These are phyloP conservation scores for Rapana venosa DNA, from an alignment of 2,888 invertebrate species.

Conservation along the genomic window DNA sequence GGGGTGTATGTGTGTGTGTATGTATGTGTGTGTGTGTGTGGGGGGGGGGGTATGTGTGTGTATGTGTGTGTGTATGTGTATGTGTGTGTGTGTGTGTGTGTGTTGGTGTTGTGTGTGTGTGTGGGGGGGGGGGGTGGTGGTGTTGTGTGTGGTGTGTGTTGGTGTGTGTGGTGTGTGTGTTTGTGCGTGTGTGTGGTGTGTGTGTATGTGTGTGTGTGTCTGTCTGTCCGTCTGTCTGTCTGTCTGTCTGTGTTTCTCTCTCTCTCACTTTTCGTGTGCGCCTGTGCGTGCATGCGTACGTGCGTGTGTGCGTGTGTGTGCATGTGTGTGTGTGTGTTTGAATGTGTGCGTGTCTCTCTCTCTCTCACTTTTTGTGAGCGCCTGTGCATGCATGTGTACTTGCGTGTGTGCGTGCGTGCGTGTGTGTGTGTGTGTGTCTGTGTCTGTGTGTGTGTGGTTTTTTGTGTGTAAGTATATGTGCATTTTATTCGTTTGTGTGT, in stretches of 20 bases:
- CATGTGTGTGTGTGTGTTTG: neutral
- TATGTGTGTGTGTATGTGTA: neutral
- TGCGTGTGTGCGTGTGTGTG: neutral
- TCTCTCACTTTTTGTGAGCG: no score
- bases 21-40: neutral
- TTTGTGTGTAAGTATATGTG: neutral
- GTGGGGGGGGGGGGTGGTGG: no score
- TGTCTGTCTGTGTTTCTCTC: neutral
- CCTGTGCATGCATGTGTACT: no score
- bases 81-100: neutral
- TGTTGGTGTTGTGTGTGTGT: neutral
- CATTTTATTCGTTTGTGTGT: no score
- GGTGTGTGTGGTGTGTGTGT: neutral
- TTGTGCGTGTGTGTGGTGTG: slow-evolving; percentile 10
- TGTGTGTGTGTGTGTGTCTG: neutral
- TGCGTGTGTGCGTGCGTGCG: neutral
- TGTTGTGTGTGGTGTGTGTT: slow-evolving; percentile 2
- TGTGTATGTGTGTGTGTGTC: neutral
- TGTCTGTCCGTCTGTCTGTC: neutral
- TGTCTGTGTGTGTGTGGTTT: neutral
- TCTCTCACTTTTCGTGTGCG: neutral
- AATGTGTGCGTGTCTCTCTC: no score
- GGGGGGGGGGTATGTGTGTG: neutral
- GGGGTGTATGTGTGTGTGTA: neutral
- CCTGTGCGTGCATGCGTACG: neutral